Conservation (phyloP, 30 jellyfish, hydroid and myxozoan genomes). For the Haliclystus octoradiatus region DNA sequence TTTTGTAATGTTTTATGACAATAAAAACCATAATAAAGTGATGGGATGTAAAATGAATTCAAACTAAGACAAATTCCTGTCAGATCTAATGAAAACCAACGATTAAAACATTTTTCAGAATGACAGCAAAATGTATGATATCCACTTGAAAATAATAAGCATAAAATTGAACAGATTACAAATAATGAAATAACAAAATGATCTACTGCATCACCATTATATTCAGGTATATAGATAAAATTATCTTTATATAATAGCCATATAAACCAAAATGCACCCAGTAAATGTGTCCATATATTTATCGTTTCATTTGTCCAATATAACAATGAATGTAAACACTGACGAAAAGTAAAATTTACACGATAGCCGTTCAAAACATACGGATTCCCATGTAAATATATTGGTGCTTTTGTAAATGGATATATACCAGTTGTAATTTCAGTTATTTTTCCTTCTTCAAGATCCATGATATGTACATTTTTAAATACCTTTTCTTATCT, state of each 20-base stretch:
- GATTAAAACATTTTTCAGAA: slow-evolving; percentile 37
- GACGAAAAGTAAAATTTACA: slow-evolving; percentile 52
- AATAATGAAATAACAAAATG: slow-evolving; percentile 44
- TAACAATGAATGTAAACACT: slow-evolving; percentile 57
- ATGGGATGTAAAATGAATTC: slow-evolving; percentile 65
- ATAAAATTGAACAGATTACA: slow-evolving; percentile 47
- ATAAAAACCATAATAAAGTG: slow-evolving; percentile 72
- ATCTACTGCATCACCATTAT: slow-evolving; percentile 25
- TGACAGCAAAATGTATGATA: slow-evolving; percentile 78
- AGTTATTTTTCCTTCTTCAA: no score
- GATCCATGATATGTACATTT: no score
- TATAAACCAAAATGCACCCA: slow-evolving; percentile 68
- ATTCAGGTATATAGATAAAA: slow-evolving; percentile 18
- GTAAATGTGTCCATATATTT: slow-evolving; percentile 76
- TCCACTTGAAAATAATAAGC: slow-evolving; percentile 76
- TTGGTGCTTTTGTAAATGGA: slow-evolving; percentile 32
- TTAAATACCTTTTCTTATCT: no score
- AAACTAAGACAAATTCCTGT: slow-evolving; percentile 78
- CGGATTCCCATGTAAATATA: slow-evolving; percentile 28
- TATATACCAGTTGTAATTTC: no score
- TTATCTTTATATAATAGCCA: slow-evolving; percentile 24
- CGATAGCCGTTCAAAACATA: slow-evolving; percentile 65
- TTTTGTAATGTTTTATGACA: slow-evolving; percentile 45
- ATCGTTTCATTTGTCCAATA: slow-evolving; percentile 78
- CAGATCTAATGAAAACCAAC: slow-evolving; percentile 84